Percentiles rank a stretch among this genome's conserved stretches.
Conservation (phyloP, 2,888 invertebrate genomes). For the Drosophila bunnanda region DNA sequence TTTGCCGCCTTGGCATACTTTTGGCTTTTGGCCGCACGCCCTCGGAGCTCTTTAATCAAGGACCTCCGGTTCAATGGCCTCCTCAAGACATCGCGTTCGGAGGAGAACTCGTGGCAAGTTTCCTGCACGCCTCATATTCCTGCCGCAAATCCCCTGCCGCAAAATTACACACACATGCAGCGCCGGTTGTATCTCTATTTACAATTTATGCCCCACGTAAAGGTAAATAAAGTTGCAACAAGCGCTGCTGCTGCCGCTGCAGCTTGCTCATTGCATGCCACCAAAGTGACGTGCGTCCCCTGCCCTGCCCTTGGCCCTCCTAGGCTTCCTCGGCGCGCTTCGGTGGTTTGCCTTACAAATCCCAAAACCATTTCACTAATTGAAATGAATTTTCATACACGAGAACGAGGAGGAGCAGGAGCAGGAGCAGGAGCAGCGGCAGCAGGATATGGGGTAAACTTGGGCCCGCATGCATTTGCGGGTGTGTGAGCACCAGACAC, state of each 20-base stretch:
- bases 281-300: conserved; percentile 37
- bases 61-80: conserved; percentile 37
- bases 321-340: conserved; percentile 30
- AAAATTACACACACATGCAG: conserved; percentile 26
- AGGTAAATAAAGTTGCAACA: conserved; percentile 75
- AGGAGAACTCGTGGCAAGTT: conserved; percentile 23
- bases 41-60: conserved; percentile 9
- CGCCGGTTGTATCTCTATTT: conserved; percentile 64
- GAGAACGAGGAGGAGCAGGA: conserved; percentile 20
- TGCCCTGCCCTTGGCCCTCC: conserved; percentile 3
- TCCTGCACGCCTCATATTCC: conserved; percentile 37
- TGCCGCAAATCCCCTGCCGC: conserved; percentile 38
- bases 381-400: conserved; percentile 81
- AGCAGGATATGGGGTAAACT: conserved; percentile 36
- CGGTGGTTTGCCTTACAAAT: conserved; percentile 70
- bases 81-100: conserved; percentile 14
- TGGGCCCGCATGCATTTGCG: conserved; percentile 26
- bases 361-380: conserved; percentile 82
- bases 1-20: conserved; percentile 38
- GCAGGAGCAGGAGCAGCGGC: conserved; percentile 19
- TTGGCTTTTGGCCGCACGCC: background rate
- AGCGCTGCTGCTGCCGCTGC: conserved; percentile 28
- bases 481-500: conserved; percentile 52
- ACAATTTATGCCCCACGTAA: conserved; percentile 68
- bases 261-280: conserved; percentile 41